Conservation (phyloP, 1,140 invertebrate species). For the Dreissena polymorpha region DNA sequence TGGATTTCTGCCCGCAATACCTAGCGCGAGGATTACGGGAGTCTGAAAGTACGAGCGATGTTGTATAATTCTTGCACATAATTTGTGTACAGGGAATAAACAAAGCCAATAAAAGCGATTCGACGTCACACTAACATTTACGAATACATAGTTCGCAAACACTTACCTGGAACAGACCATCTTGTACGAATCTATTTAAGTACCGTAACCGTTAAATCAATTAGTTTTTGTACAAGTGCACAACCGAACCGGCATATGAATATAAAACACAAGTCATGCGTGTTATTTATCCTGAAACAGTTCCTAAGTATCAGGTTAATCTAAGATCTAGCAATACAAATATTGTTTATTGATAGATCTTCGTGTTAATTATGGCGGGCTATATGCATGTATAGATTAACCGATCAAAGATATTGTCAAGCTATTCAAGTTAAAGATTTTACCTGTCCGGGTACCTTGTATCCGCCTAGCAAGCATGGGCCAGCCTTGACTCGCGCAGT, state of each 20-base stretch:
- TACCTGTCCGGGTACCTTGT: slow-evolving; percentile 27
- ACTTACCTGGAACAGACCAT: no score
- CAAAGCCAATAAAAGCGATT: no score
- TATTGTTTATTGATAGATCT: background rate
- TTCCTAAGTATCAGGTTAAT: no score
- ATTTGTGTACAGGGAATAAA: no score
- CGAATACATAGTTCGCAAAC: no score
- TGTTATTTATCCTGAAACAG: no score
- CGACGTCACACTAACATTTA: no score
- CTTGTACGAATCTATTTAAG: no score
- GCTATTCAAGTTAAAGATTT: background rate
- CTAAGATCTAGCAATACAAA: background rate
- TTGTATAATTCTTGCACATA: background rate
- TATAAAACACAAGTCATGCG: no score
- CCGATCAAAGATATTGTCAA: background rate
- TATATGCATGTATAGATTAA: background rate
- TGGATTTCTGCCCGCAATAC: background rate
- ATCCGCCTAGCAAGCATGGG: slow-evolving; percentile 11
- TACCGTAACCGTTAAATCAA: no score
- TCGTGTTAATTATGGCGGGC: background rate
- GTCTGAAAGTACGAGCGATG: background rate
- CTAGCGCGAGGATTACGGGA: background rate
- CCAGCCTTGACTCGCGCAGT: background rate
- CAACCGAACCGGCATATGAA: no score
- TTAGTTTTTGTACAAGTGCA: no score